Conservation (phyloP, 53 echinoderm and acorn worm genomes). For the Glandiceps talaboti region DNA sequence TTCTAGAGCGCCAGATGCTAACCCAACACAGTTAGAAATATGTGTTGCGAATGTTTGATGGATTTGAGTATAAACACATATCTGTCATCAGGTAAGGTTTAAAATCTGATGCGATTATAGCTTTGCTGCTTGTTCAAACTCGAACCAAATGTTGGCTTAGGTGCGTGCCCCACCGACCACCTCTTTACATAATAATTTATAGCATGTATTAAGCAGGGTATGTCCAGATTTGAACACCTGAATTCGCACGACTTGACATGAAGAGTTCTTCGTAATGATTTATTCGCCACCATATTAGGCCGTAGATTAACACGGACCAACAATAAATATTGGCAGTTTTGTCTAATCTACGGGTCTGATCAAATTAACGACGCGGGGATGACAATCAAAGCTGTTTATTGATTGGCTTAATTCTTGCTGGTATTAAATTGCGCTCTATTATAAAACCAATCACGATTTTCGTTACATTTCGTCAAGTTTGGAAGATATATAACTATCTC, state of each 20-base stretch:
- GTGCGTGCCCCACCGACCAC: too few relatives aligned
- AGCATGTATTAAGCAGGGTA: background rate
- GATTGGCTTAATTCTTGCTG: background rate
- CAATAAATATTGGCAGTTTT: background rate
- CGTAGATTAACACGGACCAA: background rate
- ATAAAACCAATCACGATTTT: background rate
- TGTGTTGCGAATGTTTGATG: too few relatives aligned
- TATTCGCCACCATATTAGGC: background rate
- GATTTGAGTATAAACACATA: too few relatives aligned
- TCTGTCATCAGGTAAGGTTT: too few relatives aligned
- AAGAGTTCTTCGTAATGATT: background rate
- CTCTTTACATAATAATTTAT: too few relatives aligned
- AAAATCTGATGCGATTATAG: too few relatives aligned
- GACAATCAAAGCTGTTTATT: background rate
- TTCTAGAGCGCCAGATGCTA: too few relatives aligned
- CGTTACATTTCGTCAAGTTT: background rate
- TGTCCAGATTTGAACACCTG: background rate
- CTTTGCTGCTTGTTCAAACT: too few relatives aligned
- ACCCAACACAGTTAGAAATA: too few relatives aligned
- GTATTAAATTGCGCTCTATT: background rate
- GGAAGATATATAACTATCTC: background rate
- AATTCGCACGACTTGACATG: background rate
- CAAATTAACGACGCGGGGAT: background rate
- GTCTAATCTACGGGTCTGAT: background rate
- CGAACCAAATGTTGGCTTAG: too few relatives aligned